These are phyloP conservation scores for Tholera decimalis DNA, from an alignment of 2,888 invertebrate genomes.

Conservation along the genomic window DNA sequence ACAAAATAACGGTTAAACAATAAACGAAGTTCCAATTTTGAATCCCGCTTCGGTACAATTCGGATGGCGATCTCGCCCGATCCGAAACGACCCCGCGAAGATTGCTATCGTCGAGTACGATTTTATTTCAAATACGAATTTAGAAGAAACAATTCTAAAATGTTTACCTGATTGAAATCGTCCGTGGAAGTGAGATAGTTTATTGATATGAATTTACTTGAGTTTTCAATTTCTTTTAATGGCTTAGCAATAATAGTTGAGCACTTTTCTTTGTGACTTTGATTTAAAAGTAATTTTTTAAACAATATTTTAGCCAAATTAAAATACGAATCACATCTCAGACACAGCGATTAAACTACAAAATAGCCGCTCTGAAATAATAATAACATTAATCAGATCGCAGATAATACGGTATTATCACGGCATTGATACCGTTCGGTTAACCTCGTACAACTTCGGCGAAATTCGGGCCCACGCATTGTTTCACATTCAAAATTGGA, in stretches of 20 bases:
- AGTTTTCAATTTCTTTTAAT: constrained; percentile 21
- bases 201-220: constrained; percentile 43
- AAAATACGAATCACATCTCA: not conserved
- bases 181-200: constrained; percentile 36
- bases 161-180: constrained; percentile 65
- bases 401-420: constrained; percentile 54
- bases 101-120: constrained; percentile 68
- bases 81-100: constrained; percentile 71
- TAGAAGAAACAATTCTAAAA: constrained; percentile 63
- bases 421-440: constrained; percentile 49
- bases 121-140: constrained; percentile 69
- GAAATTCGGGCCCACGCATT: constrained; percentile 53
- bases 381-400: constrained; percentile 55
- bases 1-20: constrained; percentile 84
- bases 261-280: not conserved
- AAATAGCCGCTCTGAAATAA: constrained; percentile 31
- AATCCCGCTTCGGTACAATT: constrained; percentile 72
- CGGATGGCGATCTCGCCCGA: constrained; percentile 71
- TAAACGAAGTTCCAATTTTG: constrained; percentile 78
- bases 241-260: not conserved
- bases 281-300: not conserved
- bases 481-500: constrained; percentile 70
- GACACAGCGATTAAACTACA: constrained; percentile 1
- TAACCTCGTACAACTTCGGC: constrained; percentile 52
- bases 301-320: constrained; percentile 1